Percentiles rank a stretch among this genome's conserved stretches.
Conservation (phyloP, 2,797 vertebrate species). For the Ficedula albicollis region DNA sequence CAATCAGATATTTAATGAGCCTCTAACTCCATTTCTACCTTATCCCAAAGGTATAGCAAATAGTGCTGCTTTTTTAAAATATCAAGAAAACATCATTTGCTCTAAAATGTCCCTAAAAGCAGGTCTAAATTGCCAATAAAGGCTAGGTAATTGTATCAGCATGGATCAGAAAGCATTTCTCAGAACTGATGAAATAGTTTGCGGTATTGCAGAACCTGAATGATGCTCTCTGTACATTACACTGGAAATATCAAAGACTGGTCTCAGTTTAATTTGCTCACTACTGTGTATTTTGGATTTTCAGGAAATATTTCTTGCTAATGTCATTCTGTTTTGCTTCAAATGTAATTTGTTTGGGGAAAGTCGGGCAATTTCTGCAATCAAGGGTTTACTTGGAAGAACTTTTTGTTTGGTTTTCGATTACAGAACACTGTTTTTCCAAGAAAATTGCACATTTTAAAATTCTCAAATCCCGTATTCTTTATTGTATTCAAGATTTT, state of each 20-base stretch:
- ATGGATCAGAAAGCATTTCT: slow-evolving; percentile 86
- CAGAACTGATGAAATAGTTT: slow-evolving; percentile 79
- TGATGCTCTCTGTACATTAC: slow-evolving; percentile 58
- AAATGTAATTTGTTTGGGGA: slow-evolving; percentile 70
- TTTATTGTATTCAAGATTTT: background rate
- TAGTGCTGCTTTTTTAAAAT: slow-evolving; percentile 79
- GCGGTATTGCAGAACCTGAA: slow-evolving; percentile 69
- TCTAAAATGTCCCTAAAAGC: slow-evolving; percentile 86
- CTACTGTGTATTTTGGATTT: slow-evolving; percentile 70
- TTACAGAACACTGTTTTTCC: background rate
- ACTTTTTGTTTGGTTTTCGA: slow-evolving; percentile 6
- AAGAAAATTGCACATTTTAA: background rate
- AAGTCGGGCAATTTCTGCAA: slow-evolving; percentile 38
- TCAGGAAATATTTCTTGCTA: slow-evolving; percentile 71
- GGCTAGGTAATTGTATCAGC: slow-evolving; percentile 85
- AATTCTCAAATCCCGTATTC: background rate
- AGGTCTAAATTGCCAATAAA: slow-evolving; percentile 86
- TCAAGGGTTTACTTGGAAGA: slow-evolving; percentile 15
- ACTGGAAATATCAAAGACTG: slow-evolving; percentile 65
- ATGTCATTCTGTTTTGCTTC: slow-evolving; percentile 60
- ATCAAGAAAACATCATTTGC: slow-evolving; percentile 86
- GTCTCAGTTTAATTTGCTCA: slow-evolving; percentile 70
- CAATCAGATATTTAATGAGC: slow-evolving; percentile 81
- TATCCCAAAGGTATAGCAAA: slow-evolving; percentile 83
- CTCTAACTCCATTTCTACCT: slow-evolving; percentile 81